A percentile compares a stretch with the other conserved stretches of the same genome.
These are phyloP conservation scores for Molorchus minor DNA, from an alignment of 2,888 invertebrate genomes.

Conservation along the genomic window DNA sequence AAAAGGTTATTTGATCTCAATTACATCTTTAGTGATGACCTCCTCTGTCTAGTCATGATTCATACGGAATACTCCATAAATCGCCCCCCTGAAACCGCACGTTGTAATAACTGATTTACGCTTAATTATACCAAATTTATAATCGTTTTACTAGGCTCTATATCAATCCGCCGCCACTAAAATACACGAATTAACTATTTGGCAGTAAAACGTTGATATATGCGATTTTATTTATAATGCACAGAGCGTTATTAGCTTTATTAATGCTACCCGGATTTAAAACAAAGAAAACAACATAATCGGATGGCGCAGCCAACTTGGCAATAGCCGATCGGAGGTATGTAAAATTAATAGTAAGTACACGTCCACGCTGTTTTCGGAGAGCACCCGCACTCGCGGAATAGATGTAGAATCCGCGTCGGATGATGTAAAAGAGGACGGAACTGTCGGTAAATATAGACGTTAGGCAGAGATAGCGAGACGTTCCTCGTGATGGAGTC, in stretches of 20 bases:
- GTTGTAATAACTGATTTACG: constrained; percentile 50
- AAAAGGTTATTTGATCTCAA: no score
- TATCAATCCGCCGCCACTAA: constrained; percentile 40
- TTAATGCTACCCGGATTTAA: constrained; percentile 22
- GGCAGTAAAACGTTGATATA: constrained; percentile 38
- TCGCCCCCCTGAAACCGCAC: constrained; percentile 39
- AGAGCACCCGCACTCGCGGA: constrained; percentile 42
- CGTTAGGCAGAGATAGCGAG: constrained; percentile 28
- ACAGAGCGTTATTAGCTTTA: not conserved
- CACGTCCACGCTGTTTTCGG: constrained; percentile 44
- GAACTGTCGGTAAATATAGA: not conserved
- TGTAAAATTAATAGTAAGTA: constrained; percentile 51
- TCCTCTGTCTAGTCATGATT: no score
- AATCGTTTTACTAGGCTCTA: constrained; percentile 47
- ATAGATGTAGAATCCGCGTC: not conserved
- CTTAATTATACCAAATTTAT: constrained; percentile 51
- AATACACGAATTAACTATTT: constrained; percentile 37
- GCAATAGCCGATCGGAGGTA: constrained; percentile 49
- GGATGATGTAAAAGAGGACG: not conserved
- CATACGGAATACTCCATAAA: no score
- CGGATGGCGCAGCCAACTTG: constrained; percentile 43
- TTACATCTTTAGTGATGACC: no score
- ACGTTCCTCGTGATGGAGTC: constrained; percentile 29
- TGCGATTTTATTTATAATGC: constrained; percentile 37
- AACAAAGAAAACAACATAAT: constrained; percentile 36